These are phyloP conservation scores for Chionodraco myersi DNA, from an alignment of 2,113 vertebrate genomes.

Conservation along the genomic window DNA sequence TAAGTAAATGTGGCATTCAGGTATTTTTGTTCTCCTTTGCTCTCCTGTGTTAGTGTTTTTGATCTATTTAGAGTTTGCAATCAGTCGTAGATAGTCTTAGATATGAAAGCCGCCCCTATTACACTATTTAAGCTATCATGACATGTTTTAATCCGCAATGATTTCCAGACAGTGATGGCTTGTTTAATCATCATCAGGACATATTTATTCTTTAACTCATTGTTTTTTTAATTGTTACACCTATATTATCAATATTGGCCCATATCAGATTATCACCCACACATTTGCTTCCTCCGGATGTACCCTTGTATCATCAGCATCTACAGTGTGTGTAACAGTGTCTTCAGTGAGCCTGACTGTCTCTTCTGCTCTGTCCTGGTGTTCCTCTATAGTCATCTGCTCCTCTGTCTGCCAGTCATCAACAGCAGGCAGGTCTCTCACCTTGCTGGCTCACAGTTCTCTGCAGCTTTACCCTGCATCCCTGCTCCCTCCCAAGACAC, in stretches of 20 bases:
- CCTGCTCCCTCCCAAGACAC: slow-evolving; percentile 19
- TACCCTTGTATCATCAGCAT: slow-evolving; percentile 14
- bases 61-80: background rate
- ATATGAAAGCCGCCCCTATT: background rate
- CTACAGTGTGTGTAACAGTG: slow-evolving; percentile 23
- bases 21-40: background rate
- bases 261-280: background rate
- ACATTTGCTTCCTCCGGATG: slow-evolving; percentile 13
- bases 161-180: background rate
- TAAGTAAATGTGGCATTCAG: background rate
- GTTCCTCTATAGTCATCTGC: slow-evolving; percentile 72
- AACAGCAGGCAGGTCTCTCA: slow-evolving; percentile 78
- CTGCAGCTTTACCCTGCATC: slow-evolving; percentile 26
- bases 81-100: background rate
- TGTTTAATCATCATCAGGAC: background rate
- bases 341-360: slow-evolving; percentile 53
- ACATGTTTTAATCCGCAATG: background rate
- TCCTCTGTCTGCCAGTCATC: slow-evolving; percentile 78
- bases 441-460: slow-evolving; percentile 49
- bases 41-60: background rate
- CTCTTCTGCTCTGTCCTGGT: slow-evolving; percentile 69
- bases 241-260: slow-evolving; percentile 7
- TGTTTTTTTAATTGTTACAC: background rate
- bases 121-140: background rate
- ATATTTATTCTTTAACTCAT: background rate